phyloP scores from a whole-genome alignment of 2,113 vertebrate genomes.

The Cyprinodon variegatus region DNA sequence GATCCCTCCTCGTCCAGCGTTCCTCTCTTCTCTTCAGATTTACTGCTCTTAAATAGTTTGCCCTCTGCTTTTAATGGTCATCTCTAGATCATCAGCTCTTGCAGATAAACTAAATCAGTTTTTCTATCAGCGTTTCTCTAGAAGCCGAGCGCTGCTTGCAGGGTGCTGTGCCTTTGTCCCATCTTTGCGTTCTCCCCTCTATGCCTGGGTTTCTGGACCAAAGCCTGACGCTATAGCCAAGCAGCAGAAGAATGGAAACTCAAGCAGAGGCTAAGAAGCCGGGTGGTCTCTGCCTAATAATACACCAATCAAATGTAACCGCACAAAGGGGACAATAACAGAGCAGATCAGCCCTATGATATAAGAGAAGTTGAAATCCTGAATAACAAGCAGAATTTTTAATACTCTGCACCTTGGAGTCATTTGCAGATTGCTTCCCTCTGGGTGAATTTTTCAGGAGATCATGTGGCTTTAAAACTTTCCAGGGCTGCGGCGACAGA shows the following conservation, averaged over 20 bases:
- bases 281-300: constrained; percentile 72
- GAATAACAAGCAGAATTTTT: constrained; percentile 26
- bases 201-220: constrained; percentile 53
- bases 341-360: constrained; percentile 26
- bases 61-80: constrained; percentile 70
- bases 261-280: constrained; percentile 47
- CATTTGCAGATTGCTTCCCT: constrained; percentile 25
- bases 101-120: constrained; percentile 73
- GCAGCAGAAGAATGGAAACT: constrained; percentile 70
- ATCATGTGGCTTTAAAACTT: constrained; percentile 6
- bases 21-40: constrained; percentile 58
- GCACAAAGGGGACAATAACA: constrained; percentile 50
- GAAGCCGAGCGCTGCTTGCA: constrained; percentile 26
- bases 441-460: constrained; percentile 16
- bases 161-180: not conserved
- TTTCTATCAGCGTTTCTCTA: constrained; percentile 39
- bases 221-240: constrained; percentile 39
- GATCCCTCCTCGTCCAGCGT: constrained; percentile 19
- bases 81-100: constrained; percentile 73
- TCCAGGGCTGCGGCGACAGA: constrained; percentile 37
- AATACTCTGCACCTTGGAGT: constrained; percentile 16
- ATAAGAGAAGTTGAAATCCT: constrained; percentile 21
- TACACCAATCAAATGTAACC: constrained; percentile 64
- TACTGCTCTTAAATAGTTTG: constrained; percentile 70
- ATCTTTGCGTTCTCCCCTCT: constrained; percentile 35